Percentiles rank a stretch among this genome's conserved stretches.
These are phyloP conservation scores for Crossaster papposus DNA, from an alignment of 53 echinoderm and acorn worm species.

Conservation along the genomic window DNA sequence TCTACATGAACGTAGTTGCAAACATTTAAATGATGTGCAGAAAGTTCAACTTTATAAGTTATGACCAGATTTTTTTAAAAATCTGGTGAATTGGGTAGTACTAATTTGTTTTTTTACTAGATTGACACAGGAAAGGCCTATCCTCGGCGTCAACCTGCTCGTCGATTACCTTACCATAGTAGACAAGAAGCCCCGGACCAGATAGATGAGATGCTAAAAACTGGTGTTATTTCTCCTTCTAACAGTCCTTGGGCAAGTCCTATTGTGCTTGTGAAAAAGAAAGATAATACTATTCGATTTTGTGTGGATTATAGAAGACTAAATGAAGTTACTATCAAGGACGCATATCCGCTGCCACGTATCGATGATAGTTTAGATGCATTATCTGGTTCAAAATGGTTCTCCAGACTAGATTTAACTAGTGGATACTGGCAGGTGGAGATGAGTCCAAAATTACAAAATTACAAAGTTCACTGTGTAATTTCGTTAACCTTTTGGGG, in stretches of 20 bases:
- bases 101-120: constrained; percentile 26
- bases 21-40: background rate
- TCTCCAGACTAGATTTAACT: constrained; percentile 63
- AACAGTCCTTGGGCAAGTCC: constrained; percentile 56
- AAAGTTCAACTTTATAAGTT: background rate
- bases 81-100: constrained; percentile 57
- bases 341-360: constrained; percentile 57
- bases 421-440: constrained; percentile 62
- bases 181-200: constrained; percentile 49
- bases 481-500: too few relatives aligned
- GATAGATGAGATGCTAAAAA: constrained; percentile 43
- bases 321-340: constrained; percentile 42
- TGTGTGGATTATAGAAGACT: constrained; percentile 54
- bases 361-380: constrained; percentile 63
- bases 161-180: constrained; percentile 36
- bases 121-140: constrained; percentile 50
- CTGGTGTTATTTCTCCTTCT: constrained; percentile 38
- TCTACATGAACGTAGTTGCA: constrained; percentile 15
- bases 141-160: constrained; percentile 33
- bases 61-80: constrained; percentile 1
- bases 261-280: background rate
- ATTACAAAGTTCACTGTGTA: too few relatives aligned
- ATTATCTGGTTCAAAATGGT: constrained; percentile 40
- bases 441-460: too few relatives aligned
- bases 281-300: constrained; percentile 38